These are phyloP conservation scores for Phasia obesa DNA, from an alignment of 2,888 invertebrate species.

Conservation along the genomic window DNA sequence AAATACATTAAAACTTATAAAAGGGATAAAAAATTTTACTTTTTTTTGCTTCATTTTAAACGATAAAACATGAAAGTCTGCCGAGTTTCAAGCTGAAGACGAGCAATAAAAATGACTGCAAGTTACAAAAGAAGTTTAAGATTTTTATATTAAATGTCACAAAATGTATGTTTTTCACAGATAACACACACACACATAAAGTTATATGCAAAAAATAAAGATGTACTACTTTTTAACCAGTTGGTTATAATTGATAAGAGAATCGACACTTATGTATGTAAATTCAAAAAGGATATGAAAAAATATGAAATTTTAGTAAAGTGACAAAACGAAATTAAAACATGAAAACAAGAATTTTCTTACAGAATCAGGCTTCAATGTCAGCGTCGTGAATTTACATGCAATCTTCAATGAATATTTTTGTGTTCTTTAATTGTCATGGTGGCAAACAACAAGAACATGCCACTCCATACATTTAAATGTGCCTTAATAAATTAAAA, in stretches of 20 bases:
- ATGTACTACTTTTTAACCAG: constrained; percentile 26
- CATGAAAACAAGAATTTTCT: not conserved
- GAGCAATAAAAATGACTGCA: not conserved
- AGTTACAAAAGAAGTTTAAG: constrained; percentile 1
- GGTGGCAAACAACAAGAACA: constrained; percentile 26
- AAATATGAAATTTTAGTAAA: constrained; percentile 41
- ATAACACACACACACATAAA: too few species aligned
- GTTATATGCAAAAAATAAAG: too few species aligned
- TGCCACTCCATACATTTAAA: constrained; percentile 22
- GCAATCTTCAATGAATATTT: constrained; percentile 49
- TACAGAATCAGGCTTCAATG: constrained; percentile 33
- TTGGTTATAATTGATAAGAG: constrained; percentile 38
- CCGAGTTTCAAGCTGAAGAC: constrained; percentile 32
- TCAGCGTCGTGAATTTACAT: constrained; percentile 46
- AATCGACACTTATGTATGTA: not conserved
- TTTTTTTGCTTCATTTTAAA: constrained; percentile 13
- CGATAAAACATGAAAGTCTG: constrained; percentile 64
- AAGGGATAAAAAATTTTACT: constrained; percentile 6
- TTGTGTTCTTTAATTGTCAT: constrained; percentile 43
- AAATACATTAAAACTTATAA: not conserved
- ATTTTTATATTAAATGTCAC: constrained; percentile 57
- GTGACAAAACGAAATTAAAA: constrained; percentile 38
- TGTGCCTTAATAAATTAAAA: constrained; percentile 9
- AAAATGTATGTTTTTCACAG: constrained; percentile 54
- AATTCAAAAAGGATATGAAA: not conserved